Evolutionary conservation across 2,888 invertebrate species (phyloP).

Genomic region (Eupithecia vulgata): DNA sequence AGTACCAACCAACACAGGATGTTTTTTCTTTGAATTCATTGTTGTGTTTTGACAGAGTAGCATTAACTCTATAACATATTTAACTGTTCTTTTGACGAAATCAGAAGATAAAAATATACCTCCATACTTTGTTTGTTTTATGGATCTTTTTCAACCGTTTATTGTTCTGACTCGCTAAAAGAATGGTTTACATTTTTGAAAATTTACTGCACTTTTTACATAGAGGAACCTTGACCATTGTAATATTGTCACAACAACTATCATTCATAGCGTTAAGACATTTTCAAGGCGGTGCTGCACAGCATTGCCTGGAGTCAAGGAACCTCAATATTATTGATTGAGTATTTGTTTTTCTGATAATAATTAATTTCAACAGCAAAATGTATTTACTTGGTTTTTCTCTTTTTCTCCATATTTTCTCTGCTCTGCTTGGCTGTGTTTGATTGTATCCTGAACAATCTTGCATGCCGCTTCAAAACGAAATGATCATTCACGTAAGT

Average conservation of each 20-base stretch:
- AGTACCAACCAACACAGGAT: constrained; percentile 24
- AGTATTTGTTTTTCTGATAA: constrained; percentile 79
- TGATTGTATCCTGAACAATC: constrained; percentile 91
- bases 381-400: constrained; percentile 90
- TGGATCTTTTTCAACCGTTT: not conserved
- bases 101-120: constrained; percentile 17
- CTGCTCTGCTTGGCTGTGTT: constrained; percentile 93
- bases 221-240: constrained; percentile 75
- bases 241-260: constrained; percentile 42
- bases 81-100: constrained; percentile 66
- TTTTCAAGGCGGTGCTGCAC: constrained; percentile 35
- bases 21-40: constrained; percentile 42
- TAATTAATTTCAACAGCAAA: constrained; percentile 81
- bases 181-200: constrained; percentile 70
- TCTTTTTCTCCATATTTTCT: constrained; percentile 91
- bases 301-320: constrained; percentile 67
- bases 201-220: constrained; percentile 81
- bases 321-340: constrained; percentile 74
- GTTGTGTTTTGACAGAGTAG: constrained; percentile 79
- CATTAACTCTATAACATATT: constrained; percentile 63
- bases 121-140: not conserved
- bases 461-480: constrained; percentile 90
- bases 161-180: constrained; percentile 55
- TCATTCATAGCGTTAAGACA: constrained; percentile 37
- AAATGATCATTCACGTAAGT: constrained; percentile 90